Evolutionary conservation across 2,797 vertebrate species (phyloP).

Genomic region (Sebastes nivosus): DNA sequence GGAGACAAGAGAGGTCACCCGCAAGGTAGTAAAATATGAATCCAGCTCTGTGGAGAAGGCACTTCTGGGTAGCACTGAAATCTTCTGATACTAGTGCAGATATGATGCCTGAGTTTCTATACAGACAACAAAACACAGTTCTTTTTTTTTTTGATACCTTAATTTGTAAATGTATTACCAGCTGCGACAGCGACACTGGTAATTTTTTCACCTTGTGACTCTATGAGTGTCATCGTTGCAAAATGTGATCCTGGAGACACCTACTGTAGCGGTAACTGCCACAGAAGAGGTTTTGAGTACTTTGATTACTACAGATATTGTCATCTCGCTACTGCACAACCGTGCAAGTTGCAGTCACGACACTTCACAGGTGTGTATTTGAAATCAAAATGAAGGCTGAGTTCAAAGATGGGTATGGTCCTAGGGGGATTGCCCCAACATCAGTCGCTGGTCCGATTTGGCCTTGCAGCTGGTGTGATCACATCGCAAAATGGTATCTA

Average conservation of each 20-base stretch:
- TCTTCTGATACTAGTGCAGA: background rate
- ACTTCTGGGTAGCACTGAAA: background rate
- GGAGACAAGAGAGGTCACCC: slow-evolving; percentile 34
- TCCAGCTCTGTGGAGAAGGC: background rate
- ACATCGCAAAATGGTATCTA: no score
- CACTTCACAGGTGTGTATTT: background rate
- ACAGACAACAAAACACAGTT: background rate
- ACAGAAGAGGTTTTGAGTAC: no score
- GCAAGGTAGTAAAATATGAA: background rate
- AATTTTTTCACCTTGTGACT: background rate
- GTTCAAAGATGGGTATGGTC: no score
- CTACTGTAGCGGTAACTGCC: no score
- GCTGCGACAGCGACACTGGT: fast-evolving
- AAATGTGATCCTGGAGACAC: no score
- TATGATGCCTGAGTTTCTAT: background rate
- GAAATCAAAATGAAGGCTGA: no score
- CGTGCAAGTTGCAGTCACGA: background rate
- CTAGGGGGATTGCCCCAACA: no score
- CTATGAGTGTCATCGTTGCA: background rate
- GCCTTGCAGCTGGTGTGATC: no score
- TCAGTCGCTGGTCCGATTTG: no score
- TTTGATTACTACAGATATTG: no score
- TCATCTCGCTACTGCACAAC: no score
- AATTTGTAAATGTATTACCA: background rate
- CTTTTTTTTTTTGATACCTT: background rate